phyloP scores from a whole-genome alignment of 2,888 invertebrate species.

The Gasteruption jaculator region DNA sequence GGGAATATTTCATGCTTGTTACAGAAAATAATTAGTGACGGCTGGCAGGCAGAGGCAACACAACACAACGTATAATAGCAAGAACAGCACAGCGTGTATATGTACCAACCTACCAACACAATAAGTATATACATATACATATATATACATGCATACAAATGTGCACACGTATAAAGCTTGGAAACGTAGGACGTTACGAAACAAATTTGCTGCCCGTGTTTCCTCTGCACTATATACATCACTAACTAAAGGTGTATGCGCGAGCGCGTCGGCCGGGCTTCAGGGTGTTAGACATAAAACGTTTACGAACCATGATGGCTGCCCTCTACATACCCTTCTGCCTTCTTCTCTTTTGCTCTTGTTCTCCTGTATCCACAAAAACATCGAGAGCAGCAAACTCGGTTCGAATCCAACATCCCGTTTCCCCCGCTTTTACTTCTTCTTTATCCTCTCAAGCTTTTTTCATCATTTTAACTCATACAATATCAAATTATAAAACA shows the following conservation, averaged over 20 bases:
- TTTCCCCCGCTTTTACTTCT: no score
- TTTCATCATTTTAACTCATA: no score
- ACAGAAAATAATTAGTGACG: conserved; percentile 44
- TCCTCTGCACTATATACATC: conserved; percentile 18
- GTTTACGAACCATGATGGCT: conserved; percentile 29
- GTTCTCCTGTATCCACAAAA: no score
- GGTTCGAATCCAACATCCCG: no score
- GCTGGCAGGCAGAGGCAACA: conserved; percentile 20
- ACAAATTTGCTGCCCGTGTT: conserved; percentile 34
- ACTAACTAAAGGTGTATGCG: conserved; percentile 14
- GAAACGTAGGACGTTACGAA: conserved; percentile 22
- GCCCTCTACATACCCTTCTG: conserved; percentile 18
- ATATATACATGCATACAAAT: not conserved
- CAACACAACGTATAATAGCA: not conserved
- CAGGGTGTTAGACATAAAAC: conserved; percentile 26
- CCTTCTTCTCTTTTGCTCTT: no score
- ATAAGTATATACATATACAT: conserved; percentile 3
- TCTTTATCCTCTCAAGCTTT: no score
- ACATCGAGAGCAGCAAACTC: no score
- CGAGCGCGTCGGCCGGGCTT: conserved; percentile 2
- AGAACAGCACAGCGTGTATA: conserved; percentile 17
- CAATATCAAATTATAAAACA: no score
- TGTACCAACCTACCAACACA: conserved; percentile 17
- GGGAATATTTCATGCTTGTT: conserved; percentile 38
- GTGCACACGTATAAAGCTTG: conserved; percentile 1